Conservation (phyloP, 2,888 invertebrate species). For the Hololepta plana region DNA sequence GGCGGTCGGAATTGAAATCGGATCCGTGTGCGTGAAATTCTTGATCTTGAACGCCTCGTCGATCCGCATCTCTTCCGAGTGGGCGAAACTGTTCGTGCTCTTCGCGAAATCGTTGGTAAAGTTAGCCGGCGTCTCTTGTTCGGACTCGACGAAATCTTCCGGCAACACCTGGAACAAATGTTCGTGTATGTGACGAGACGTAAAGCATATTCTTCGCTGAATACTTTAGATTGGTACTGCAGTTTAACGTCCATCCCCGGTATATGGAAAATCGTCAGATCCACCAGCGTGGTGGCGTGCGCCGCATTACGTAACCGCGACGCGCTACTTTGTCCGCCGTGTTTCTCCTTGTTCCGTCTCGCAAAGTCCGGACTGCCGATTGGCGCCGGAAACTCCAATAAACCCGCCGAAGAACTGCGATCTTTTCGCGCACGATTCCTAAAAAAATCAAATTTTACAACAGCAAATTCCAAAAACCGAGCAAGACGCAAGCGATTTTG, state of each 20-base stretch:
- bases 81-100: conserved; percentile 11
- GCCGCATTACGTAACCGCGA: conserved; percentile 23
- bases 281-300: conserved; percentile 36
- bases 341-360: conserved; percentile 24
- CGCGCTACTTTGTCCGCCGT: conserved; percentile 18
- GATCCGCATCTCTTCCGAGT: conserved; percentile 7
- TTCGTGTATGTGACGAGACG: too few species aligned
- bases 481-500: too few species aligned
- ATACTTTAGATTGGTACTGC: conserved; percentile 26
- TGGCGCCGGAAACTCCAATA: conserved; percentile 22
- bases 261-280: conserved; percentile 77
- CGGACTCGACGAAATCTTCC: too few species aligned
- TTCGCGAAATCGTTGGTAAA: conserved; percentile 8
- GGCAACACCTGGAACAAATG: too few species aligned
- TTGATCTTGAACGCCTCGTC: conserved; percentile 3
- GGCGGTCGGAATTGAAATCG: conserved; percentile 8
- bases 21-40: neutral
- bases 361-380: conserved; percentile 25
- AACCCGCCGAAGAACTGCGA: conserved; percentile 29
- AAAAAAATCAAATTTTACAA: conserved; percentile 7
- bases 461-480: neutral
- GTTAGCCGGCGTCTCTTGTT: too few species aligned
- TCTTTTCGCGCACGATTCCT: conserved; percentile 52
- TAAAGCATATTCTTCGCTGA: too few species aligned
- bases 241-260: conserved; percentile 67